Evolutionary conservation across 1,140 invertebrate species (phyloP), one percentile per base, ranked within the genome.

Genomic region (Ylistrum balloti): DNA sequence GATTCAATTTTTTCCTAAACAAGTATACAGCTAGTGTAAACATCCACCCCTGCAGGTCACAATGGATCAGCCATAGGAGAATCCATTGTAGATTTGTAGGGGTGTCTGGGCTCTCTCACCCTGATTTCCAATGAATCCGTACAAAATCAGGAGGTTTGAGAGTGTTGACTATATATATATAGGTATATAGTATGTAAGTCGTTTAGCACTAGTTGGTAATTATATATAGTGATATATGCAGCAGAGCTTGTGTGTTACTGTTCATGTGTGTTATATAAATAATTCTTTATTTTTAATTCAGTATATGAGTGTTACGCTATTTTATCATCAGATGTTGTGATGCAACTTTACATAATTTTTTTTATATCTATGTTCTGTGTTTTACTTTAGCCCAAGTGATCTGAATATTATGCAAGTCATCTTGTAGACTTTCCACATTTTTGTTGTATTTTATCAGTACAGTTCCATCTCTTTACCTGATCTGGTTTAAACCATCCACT

Each of bases 191-290:
- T 74, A 28, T 74, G 56, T 74, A 74, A 74, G 56, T 74, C 1
- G 22, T 74, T 28, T 74, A 74, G 9, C 56, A n/a, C 56, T 74
- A 74, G 56, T 22, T 74, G 56, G 11, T 74, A n/a, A 28, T 28
- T 74, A 74, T 74, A 74, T 74, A 74, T 56, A 74, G n/a, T 28
- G 56, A 74, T 74, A 22, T 74, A 22, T 74, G 56, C 56, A 74
- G 56, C 56, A 74, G 56, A 74, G 56, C 56, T 74, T 74, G 56
- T n/a, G 56, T 74, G 22, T n/a, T 74, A 45, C 7, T 17, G 22
- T 74, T 74, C n/a, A 28, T 74, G 56, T 74, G 56, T 74, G 56
- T 74, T 74, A 74, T n/a, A n/a, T n/a, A 38, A 38, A 38, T 5
- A 38, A 74, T 28, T 28, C 56, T 74, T 74, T 74, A 74, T 74